Evolutionary conservation across 2,797 vertebrate species (phyloP).

Genomic region (Amphiprion clarkii): DNA sequence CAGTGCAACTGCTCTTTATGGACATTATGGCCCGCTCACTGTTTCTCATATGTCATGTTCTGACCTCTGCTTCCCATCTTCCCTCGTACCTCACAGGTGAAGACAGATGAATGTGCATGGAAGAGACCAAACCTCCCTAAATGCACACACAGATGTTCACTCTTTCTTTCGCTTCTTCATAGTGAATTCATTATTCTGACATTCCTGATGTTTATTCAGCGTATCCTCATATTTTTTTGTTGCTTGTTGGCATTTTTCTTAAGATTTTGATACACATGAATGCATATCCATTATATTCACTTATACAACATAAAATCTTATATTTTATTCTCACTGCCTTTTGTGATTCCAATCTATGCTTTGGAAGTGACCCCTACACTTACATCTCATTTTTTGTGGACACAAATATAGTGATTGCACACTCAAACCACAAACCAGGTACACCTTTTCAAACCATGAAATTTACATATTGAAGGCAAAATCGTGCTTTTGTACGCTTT

Average conservation of each 20-base stretch:
- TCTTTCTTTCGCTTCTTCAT: background rate
- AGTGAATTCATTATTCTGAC: slow-evolving; percentile 14
- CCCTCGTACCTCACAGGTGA: slow-evolving; percentile 28
- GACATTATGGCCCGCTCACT: slow-evolving; percentile 7
- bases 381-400: no score
- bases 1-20: background rate
- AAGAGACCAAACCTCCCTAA: background rate
- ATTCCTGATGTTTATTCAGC: background rate
- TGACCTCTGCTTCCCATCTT: slow-evolving; percentile 16
- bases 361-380: background rate
- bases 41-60: background rate
- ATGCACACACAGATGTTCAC: background rate
- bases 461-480: background rate
- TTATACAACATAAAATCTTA: background rate
- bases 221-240: background rate
- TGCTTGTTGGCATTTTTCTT: background rate
- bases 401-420: no score
- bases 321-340: background rate
- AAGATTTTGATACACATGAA: slow-evolving; percentile 2
- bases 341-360: background rate
- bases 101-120: slow-evolving; percentile 23
- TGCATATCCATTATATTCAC: background rate
- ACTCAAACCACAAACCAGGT: background rate
- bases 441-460: slow-evolving; percentile 14
- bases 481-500: slow-evolving; percentile 8